Evolutionary conservation across 2,797 vertebrate genomes (phyloP).

Genomic region (Cetoscarus ocellatus): DNA sequence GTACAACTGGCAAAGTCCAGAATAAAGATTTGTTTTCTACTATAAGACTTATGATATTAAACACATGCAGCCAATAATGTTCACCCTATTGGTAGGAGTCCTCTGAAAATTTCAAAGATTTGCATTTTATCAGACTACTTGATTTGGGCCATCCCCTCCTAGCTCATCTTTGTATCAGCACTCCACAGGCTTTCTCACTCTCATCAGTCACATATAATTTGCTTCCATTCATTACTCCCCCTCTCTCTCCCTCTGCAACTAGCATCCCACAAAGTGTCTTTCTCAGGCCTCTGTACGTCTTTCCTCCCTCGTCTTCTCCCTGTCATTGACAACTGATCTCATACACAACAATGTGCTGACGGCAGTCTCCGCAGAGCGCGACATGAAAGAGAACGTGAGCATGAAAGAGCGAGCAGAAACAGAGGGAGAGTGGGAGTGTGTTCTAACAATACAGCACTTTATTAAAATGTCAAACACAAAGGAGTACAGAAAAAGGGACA

Average conservation of each 20-base stretch:
- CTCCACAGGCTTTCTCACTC: conserved; percentile 5
- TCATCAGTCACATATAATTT: conserved; percentile 41
- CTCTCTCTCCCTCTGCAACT: neutral
- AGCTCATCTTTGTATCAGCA: conserved; percentile 3
- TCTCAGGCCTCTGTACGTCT: conserved; percentile 14
- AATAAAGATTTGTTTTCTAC: neutral
- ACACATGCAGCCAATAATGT: neutral
- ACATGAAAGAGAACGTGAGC: conserved; percentile 60
- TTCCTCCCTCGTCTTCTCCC: conserved; percentile 29
- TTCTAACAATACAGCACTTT: conserved; percentile 67
- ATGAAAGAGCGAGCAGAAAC: conserved; percentile 54
- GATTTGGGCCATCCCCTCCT: neutral
- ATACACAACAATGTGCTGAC: conserved; percentile 61
- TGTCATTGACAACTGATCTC: conserved; percentile 58
- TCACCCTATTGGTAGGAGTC: neutral
- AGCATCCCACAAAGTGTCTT: conserved; percentile 20
- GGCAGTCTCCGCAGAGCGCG: conserved; percentile 57
- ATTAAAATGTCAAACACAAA: conserved; percentile 80
- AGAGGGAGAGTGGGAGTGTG: conserved; percentile 68
- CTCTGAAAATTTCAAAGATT: neutral
- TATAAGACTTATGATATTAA: neutral
- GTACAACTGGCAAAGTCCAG: neutral
- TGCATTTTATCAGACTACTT: neutral
- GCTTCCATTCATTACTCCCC: conserved; percentile 20
- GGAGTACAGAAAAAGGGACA: conserved; percentile 56